A percentile compares a stretch with the other conserved stretches of the same genome.
Evolutionary conservation across 1,140 invertebrate species (phyloP).

Genomic region (Drosophila tsacasi): DNA sequence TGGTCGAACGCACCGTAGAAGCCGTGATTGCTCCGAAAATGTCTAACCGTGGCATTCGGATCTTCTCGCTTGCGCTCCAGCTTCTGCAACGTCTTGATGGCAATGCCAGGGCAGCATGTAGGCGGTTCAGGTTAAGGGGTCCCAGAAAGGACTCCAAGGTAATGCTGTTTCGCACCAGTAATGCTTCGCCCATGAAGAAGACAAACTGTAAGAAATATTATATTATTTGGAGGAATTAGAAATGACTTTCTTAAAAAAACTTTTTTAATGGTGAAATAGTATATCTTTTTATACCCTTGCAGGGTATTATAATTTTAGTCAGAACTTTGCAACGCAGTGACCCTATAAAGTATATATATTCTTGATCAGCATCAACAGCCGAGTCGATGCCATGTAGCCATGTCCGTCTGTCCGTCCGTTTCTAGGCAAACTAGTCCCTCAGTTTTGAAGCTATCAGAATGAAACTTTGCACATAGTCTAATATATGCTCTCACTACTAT

Average conservation of each 20-base stretch:
- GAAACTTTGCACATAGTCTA: too few species aligned
- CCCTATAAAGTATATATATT: too few species aligned
- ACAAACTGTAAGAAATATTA: slow-evolving; percentile 63
- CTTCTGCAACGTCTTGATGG: slow-evolving; percentile 68
- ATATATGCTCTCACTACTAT: too few species aligned
- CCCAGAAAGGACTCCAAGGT: slow-evolving; percentile 44
- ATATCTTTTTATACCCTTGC: too few species aligned
- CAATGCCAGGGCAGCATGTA: slow-evolving; percentile 61
- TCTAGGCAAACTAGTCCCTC: too few species aligned
- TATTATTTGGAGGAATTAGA: not conserved
- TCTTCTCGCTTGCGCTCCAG: slow-evolving; percentile 67
- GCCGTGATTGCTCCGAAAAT: slow-evolving; percentile 68
- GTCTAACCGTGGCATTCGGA: slow-evolving; percentile 55
- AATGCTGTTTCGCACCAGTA: slow-evolving; percentile 66
- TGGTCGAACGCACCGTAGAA: slow-evolving; percentile 59
- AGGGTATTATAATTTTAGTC: too few species aligned
- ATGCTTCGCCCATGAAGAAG: slow-evolving; percentile 69
- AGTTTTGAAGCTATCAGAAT: too few species aligned
- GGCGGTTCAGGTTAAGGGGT: slow-evolving; percentile 37
- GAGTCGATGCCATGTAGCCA: too few species aligned
- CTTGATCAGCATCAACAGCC: too few species aligned
- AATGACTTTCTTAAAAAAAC: not conserved
- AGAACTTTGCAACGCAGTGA: too few species aligned
- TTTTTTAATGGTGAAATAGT: slow-evolving; percentile 4
- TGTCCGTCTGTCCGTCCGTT: too few species aligned